Evolutionary conservation across 2,113 vertebrate species (phyloP), one percentile per base, ranked within the genome.

Genomic region (Atractosteus spatula): DNA sequence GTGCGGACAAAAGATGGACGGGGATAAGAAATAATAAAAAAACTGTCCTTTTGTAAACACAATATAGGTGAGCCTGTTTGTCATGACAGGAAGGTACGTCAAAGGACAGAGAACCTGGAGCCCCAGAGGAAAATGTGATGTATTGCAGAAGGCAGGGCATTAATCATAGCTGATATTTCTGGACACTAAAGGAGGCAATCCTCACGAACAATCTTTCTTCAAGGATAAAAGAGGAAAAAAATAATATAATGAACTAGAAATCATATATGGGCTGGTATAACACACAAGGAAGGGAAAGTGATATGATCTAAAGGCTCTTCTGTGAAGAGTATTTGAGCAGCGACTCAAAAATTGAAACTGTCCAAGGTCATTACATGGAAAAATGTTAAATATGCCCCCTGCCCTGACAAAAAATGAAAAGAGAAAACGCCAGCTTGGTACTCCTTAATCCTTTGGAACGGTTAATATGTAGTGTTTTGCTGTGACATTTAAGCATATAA

Each of bases 101-200:
- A 89, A 88, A 89, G 82, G 82, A 88, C 85, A 78, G 70, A 76
- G 78, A 70, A 80, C 75, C 84, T 47, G 1, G 66, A 72, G 72
- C 71, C 81, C 80, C 83, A 84, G 74, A 83, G 80, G 79, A 77
- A 75, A 83, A 84, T 82, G 87, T 83, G 86, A 91, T 92, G 73
- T 82, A 90, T 75, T 82, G 71, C 82, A 71, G 83, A 82, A 86
- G 79, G 76, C 74, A 85, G 69, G 74, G 79, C 82, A 91, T 92
- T 92, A 91, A 93, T 92, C 89, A 90, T 79, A 71, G 71, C 75
- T 85, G 86, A 87, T 88, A 86, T 83, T 85, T 91, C 83, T 85
- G 83, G 85, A 88, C 87, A 92, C 91, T 88, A 90, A 89, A 80
- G 81, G 79, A 69, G 87, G 79, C 81, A 83, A 91, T 86, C 82